Conservation (phyloP, 1,140 invertebrate species). For the Cardiocondyla obscurior region DNA sequence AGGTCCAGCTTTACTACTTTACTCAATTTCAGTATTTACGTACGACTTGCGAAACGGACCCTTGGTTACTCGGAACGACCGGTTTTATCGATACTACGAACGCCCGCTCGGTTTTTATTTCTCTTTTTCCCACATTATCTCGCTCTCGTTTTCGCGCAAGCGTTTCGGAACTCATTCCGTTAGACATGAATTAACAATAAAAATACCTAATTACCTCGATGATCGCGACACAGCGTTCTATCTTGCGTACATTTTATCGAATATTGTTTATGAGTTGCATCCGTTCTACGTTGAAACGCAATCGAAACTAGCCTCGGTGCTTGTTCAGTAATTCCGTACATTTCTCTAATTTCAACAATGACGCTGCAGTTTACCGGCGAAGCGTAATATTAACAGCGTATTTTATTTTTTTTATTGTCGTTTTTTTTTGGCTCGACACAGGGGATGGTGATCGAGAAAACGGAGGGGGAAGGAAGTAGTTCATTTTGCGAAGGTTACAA, state of each 20-base stretch:
- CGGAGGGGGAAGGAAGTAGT: too few species aligned
- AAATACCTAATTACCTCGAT: neutral
- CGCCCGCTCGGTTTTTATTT: conserved; percentile 9
- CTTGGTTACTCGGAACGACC: conserved; percentile 30
- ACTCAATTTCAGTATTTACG: conserved; percentile 24
- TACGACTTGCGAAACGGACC: conserved; percentile 23
- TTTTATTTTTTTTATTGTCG: too few species aligned
- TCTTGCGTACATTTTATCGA: neutral
- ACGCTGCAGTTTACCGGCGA: neutral
- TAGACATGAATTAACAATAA: conserved; percentile 7
- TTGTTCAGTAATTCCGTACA: neutral
- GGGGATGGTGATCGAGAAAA: too few species aligned
- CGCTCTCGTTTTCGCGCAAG: neutral
- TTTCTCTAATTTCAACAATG: neutral
- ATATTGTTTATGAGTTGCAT: neutral
- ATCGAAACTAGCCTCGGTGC: neutral
- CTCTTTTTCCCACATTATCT: neutral
- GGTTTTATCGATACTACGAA: conserved; percentile 41
- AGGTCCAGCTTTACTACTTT: conserved; percentile 31
- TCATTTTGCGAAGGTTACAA: conserved; percentile 15
- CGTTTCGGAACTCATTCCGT: neutral
- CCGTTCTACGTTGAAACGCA: neutral
- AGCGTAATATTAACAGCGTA: neutral
- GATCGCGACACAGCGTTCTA: neutral
- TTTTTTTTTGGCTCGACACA: too few species aligned